Evolutionary conservation across 53 echinoderm and acorn worm genomes (phyloP), one percentile per base, ranked within the genome.

Genomic region (Astropecten irregularis): DNA sequence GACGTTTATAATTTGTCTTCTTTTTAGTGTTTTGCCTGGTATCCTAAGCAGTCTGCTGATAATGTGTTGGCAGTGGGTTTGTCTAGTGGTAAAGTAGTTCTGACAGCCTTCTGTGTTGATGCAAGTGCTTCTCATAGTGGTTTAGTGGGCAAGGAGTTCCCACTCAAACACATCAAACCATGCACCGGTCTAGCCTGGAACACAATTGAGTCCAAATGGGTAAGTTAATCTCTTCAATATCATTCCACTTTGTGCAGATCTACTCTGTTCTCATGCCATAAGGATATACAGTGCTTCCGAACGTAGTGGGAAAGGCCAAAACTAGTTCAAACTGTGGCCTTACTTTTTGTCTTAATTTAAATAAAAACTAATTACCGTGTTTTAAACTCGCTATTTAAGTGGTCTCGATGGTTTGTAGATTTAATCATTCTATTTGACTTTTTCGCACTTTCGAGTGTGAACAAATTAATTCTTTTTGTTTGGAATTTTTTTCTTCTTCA

Each of bases 101-200:
- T 96, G 37, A 89, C 93, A 18, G 87, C 89, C 11, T 96, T 96
- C 50, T 82, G 83, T 25, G 84, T 74, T 1, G 97, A 96, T 40
- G 73, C 88, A 2, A 83, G 70, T 29, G 49, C 60, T 7, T 86
- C 88, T 42, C 85, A 88, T 20, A 73, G 54, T 22, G 94, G 86
- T 1, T 73, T 94, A 23, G 85, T 96, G 0, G 97, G 94, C 2
- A 82, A 86, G 20, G 93, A 89, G 51, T 94, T 94, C 49, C 84
- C 69, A 26, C 92, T 94, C 30, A 96, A 94, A 58, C 97, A 96
- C 61, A 72, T 82, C 27, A 91, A 87, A 66, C 66, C 88, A 22
- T 96, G 97, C 66, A 89, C 89, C 8, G 71, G 85, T 76, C 69
- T 96, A 31, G 94, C 91, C 3, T 96, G 97, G 97, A 96, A 96